Evolutionary conservation across 1,140 invertebrate species (phyloP), one percentile per base, ranked within the genome.

Genomic region (Grapholita molesta): DNA sequence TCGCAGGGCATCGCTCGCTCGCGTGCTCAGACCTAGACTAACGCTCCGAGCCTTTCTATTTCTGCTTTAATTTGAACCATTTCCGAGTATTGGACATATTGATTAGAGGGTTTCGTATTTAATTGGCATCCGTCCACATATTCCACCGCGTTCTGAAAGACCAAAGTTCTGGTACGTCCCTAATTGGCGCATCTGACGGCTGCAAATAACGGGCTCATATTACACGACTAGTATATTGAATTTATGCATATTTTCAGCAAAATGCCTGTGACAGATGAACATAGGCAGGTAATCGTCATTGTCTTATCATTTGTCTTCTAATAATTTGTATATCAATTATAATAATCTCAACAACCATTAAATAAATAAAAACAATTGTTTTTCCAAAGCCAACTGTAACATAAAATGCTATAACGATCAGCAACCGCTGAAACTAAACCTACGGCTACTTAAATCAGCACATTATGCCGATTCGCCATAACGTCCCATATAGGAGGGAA

Each of bases 1-100:
- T 84, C 81, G 72, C 72, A 70, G 70, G 77, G 75, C 80, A 83
- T 86, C 80, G 79, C 77, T 73, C 75, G 64, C 76, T 88, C 81
- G 87, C 86, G 82, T 85, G 85, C 83, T 79, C 66, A 77, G 72
- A 77, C 66, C 71, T 73, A 71, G 73, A 74, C 78, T 77, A 65
- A 72, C 71, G 70, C 80, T 74, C 74, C 57, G 67, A 75, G 70
- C 35, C 24, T 71, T 77, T 74, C 72, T 73, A 71, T 78, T 77
- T 76, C 70, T 72, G 70, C 66, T 79, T 84, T 74, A 75, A 79
- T 77, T 78, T 68, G 64, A 73, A 69, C 42, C 35, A 21, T 67
- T 68, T 68, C 55, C 66, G 55, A 61, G 55, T 61, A 61, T 61
- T 61, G 25, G 55, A 61, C 55, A 61, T 61, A 61, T 28, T 68